These are phyloP conservation scores for Chromis chromis DNA, from an alignment of 2,797 vertebrate genomes.

Conservation along the genomic window DNA sequence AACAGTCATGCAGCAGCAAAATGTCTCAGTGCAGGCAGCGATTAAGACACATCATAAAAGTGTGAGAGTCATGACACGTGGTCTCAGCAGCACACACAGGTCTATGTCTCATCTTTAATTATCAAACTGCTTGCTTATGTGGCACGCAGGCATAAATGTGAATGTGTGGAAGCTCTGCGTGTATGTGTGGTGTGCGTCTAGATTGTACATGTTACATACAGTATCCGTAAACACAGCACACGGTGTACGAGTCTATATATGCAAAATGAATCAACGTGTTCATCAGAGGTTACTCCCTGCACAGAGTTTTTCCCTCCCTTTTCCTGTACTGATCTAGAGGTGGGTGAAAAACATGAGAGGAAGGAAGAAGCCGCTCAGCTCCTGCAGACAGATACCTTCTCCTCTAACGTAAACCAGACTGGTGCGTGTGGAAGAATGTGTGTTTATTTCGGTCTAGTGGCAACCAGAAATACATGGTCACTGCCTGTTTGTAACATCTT, in stretches of 20 bases:
- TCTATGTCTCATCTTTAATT: conserved; percentile 47
- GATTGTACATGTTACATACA: conserved; percentile 9
- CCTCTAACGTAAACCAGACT: conserved; percentile 33
- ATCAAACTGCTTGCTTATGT: conserved; percentile 29
- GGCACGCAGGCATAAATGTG: conserved; percentile 17
- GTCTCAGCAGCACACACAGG: conserved; percentile 19
- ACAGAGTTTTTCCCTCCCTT: conserved; percentile 12
- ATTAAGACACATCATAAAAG: conserved; percentile 49
- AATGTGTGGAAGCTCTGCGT: conserved; percentile 14
- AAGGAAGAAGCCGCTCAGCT: conserved; percentile 37
- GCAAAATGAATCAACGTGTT: conserved; percentile 18
- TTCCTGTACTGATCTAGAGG: conserved; percentile 25
- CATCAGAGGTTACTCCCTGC: conserved; percentile 5
- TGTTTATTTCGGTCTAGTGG: conserved; percentile 24
- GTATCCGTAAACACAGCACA: conserved; percentile 3
- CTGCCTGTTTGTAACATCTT: conserved; percentile 24
- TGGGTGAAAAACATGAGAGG: conserved; percentile 40
- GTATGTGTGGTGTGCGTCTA: conserved; percentile 16
- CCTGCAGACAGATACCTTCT: conserved; percentile 12
- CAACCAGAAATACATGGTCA: conserved; percentile 19
- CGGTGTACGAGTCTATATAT: neutral
- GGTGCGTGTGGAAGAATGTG: conserved; percentile 27
- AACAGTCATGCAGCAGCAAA: conserved; percentile 41
- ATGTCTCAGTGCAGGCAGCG: conserved; percentile 39
- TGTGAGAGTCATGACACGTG: conserved; percentile 41